These are phyloP conservation scores for Helicorthomorpha holstii DNA, from an alignment of 1,140 invertebrate genomes.

Conservation along the genomic window DNA sequence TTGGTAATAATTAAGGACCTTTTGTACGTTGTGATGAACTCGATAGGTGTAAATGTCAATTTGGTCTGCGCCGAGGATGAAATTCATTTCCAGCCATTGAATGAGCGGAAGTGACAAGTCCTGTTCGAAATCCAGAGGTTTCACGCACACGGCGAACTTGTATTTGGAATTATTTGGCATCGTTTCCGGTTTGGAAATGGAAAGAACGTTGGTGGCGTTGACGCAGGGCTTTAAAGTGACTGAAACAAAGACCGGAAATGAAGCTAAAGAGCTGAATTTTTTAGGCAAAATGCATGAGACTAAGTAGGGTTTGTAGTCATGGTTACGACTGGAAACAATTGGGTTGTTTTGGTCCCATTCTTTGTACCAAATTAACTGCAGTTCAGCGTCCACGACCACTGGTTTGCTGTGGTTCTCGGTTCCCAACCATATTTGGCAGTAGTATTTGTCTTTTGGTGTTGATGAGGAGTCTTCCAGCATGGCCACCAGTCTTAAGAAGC, in stretches of 20 bases:
- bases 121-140: constrained; percentile 44
- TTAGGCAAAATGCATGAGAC: constrained; percentile 9
- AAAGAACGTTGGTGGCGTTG: constrained; percentile 2
- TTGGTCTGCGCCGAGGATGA: constrained; percentile 41
- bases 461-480: constrained; percentile 4
- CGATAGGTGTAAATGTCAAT: constrained; percentile 44
- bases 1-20: constrained; percentile 36
- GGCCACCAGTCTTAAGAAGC: constrained; percentile 9
- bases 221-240: constrained; percentile 4
- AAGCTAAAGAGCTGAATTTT: background rate
- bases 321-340: background rate
- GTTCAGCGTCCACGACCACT: background rate
- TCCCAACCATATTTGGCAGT: constrained; percentile 9
- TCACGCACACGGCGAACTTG: constrained; percentile 47
- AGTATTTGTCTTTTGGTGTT: background rate
- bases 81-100: constrained; percentile 49
- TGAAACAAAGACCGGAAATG: constrained; percentile 1
- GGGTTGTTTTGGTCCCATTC: constrained; percentile 10
- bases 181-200: background rate
- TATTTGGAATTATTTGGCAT: too few species aligned
- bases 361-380: constrained; percentile 11
- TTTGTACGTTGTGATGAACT: constrained; percentile 32
- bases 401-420: background rate
- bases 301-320: constrained; percentile 11
- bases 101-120: constrained; percentile 40